These are phyloP conservation scores for Hipposideros larvatus DNA, from an alignment of 2,797 vertebrate species.

Conservation along the genomic window DNA sequence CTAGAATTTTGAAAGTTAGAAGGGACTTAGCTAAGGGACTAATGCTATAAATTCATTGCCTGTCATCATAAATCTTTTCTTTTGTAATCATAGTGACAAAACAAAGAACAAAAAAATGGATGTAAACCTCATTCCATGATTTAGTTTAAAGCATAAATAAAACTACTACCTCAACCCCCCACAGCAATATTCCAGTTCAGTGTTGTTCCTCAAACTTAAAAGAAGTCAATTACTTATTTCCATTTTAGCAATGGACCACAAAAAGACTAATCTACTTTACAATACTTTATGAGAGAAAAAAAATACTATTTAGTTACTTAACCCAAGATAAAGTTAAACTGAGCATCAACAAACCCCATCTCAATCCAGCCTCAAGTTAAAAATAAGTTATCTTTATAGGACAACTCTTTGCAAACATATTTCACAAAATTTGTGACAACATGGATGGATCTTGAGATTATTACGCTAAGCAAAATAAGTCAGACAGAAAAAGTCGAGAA, in stretches of 20 bases:
- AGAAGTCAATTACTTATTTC: conserved; percentile 1
- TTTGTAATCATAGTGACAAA: neutral
- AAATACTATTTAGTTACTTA: neutral
- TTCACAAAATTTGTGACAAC: neutral
- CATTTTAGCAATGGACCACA: neutral
- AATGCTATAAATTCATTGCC: neutral
- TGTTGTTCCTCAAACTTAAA: neutral
- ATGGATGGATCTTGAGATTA: no score
- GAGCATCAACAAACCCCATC: neutral
- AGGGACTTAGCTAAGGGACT: neutral
- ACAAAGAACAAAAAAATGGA: neutral
- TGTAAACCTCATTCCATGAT: neutral
- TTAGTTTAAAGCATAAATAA: neutral
- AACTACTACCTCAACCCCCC: neutral
- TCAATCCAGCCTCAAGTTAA: neutral
- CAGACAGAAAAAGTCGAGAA: no score
- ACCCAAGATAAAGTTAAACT: neutral
- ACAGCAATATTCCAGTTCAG: neutral
- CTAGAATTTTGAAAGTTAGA: neutral
- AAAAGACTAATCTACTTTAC: neutral
- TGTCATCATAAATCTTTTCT: neutral
- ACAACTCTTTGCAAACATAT: neutral
- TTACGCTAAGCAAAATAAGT: no score
- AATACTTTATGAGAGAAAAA: neutral
- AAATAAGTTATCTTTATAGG: neutral